Percentiles rank a stretch among this genome's conserved stretches.
Evolutionary conservation across 1,140 invertebrate genomes (phyloP).

Genomic region (Bombus superbus): DNA sequence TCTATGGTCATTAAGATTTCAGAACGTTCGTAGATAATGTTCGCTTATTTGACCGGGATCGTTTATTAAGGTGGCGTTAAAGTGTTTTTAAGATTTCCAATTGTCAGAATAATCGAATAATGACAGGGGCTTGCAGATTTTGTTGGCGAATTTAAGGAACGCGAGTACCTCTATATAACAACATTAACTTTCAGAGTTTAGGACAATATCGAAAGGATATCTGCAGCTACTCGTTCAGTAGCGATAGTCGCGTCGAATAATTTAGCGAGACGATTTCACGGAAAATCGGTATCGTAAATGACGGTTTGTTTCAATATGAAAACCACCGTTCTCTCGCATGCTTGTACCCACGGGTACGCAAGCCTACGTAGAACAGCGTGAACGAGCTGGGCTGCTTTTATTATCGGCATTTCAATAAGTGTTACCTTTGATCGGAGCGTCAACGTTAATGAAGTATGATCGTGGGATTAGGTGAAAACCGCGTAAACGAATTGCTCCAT

Average conservation of each 20-base stretch:
- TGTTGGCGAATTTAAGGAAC: background rate
- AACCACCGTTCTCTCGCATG: slow-evolving; percentile 25
- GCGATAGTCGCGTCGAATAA: slow-evolving; percentile 9
- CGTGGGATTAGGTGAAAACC: slow-evolving; percentile 58
- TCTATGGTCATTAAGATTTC: background rate
- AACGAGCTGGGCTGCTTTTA: slow-evolving; percentile 33
- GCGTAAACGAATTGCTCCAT: slow-evolving; percentile 57
- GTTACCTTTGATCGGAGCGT: slow-evolving; percentile 59
- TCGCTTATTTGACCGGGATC: background rate
- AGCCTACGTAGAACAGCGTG: background rate
- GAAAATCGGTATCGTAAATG: slow-evolving; percentile 45
- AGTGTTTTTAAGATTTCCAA: too few species aligned
- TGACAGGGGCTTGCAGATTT: background rate
- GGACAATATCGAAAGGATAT: slow-evolving; percentile 40
- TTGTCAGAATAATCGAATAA: background rate
- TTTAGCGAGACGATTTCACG: slow-evolving; percentile 41
- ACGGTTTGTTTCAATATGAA: slow-evolving; percentile 65
- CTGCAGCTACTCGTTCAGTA: background rate
- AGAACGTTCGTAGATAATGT: background rate
- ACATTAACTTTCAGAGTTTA: background rate
- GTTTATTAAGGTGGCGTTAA: background rate
- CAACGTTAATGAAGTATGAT: slow-evolving; percentile 54
- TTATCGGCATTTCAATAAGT: slow-evolving; percentile 67
- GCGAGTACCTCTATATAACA: too few species aligned
- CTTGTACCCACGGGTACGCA: background rate